phyloP scores from a whole-genome alignment of 2,113 vertebrate genomes.

The Lepus europaeus region DNA sequence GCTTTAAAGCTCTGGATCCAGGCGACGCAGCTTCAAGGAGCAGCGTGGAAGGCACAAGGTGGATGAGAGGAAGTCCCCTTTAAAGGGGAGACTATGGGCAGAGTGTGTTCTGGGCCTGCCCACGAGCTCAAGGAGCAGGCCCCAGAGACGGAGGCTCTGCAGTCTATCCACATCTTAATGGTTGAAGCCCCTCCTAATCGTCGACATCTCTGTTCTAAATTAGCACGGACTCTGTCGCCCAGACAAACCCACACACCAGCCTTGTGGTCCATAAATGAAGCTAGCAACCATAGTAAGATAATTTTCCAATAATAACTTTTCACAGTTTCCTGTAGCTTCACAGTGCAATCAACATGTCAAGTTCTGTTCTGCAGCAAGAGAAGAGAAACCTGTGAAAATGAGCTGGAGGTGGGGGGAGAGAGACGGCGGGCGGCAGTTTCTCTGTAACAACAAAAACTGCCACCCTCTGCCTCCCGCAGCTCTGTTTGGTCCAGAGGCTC shows the following conservation, averaged over 20 bases:
- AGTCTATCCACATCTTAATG: neutral
- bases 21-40: constrained; percentile 60
- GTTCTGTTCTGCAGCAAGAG: constrained; percentile 60
- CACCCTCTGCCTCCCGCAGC: neutral
- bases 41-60: neutral
- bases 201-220: neutral
- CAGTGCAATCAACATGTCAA: constrained; percentile 66
- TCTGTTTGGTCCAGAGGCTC: neutral
- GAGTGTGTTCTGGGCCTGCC: constrained; percentile 3
- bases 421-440: neutral
- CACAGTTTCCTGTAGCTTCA: constrained; percentile 60
- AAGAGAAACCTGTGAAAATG: constrained; percentile 61
- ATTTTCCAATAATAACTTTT: constrained; percentile 81
- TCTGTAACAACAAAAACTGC: constrained; percentile 27
- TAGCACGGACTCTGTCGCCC: neutral
- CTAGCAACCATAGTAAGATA: constrained; percentile 60
- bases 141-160: neutral
- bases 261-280: constrained; percentile 53
- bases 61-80: constrained; percentile 24
- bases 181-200: neutral
- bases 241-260: neutral
- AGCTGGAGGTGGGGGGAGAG: constrained; percentile 27
- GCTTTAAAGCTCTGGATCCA: constrained; percentile 64
- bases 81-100: neutral
- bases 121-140: neutral